Percentiles rank a stretch among this genome's conserved stretches.
These are phyloP conservation scores for Thalassaphorura encarpata DNA, from an alignment of 1,140 invertebrate species.

Conservation along the genomic window DNA sequence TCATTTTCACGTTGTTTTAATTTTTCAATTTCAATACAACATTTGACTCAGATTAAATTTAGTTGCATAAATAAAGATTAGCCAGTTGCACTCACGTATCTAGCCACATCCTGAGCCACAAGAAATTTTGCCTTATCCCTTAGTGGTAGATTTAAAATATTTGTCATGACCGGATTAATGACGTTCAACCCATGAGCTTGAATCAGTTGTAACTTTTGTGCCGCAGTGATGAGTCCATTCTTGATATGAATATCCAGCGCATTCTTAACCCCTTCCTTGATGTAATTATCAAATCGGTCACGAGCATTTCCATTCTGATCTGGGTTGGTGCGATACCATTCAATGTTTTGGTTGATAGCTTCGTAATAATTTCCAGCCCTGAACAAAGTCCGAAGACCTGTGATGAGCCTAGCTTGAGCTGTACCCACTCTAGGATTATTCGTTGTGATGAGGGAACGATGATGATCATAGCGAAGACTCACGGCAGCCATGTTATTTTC, in stretches of 20 bases:
- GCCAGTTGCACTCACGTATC: no score
- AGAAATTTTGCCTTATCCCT: not conserved
- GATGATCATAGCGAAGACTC: not conserved
- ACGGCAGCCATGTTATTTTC: constrained; percentile 1
- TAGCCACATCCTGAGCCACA: not conserved
- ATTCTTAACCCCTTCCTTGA: not conserved
- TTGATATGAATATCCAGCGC: not conserved
- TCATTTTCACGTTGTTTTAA: no score
- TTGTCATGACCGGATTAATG: not conserved
- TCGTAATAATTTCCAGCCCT: not conserved
- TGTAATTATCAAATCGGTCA: not conserved
- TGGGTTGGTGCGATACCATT: not conserved
- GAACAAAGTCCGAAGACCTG: not conserved
- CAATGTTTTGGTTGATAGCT: not conserved
- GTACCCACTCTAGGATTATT: not conserved
- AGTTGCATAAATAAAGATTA: no score
- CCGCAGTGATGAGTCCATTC: not conserved
- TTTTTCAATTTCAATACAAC: no score
- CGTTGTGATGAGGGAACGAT: not conserved
- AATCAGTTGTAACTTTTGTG: not conserved
- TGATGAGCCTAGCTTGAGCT: not conserved
- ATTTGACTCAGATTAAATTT: no score
- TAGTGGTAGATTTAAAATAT: not conserved
- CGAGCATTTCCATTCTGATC: not conserved
- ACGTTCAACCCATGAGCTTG: not conserved